These are phyloP conservation scores for Porites australiensis DNA, from an alignment of 64 coral and sea anemone genomes.

Conservation along the genomic window DNA sequence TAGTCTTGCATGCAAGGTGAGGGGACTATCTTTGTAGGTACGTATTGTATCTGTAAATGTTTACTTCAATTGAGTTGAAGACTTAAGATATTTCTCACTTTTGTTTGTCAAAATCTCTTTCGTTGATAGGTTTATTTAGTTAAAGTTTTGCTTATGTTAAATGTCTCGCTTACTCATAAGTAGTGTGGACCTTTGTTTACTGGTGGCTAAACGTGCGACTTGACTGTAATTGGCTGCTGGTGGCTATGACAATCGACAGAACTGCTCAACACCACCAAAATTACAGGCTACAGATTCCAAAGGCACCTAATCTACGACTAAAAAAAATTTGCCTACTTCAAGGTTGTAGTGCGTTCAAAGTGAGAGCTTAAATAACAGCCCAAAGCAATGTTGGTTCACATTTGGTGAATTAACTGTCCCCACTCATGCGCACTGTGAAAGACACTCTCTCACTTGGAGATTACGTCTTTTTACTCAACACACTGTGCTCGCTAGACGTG, in stretches of 20 bases:
- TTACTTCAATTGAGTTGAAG: background rate
- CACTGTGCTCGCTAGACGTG: background rate
- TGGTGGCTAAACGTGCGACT: too few relatives aligned
- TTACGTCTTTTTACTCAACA: slow-evolving; percentile 3
- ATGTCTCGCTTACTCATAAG: too few relatives aligned
- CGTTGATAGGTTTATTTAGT: too few relatives aligned
- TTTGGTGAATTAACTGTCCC: background rate
- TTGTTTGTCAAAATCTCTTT: too few relatives aligned
- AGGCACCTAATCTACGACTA: background rate
- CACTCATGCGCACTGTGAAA: background rate
- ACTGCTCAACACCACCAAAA: background rate
- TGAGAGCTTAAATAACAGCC: background rate
- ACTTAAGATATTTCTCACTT: too few relatives aligned
- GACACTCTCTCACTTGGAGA: background rate
- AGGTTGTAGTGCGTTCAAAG: background rate
- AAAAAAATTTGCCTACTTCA: background rate
- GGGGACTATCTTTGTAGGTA: background rate
- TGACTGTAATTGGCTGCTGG: too few relatives aligned
- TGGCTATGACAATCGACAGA: background rate
- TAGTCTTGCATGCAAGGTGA: background rate
- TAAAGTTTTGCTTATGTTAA: too few relatives aligned
- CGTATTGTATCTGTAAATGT: too few relatives aligned
- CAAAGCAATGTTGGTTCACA: too few relatives aligned
- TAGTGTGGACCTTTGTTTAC: too few relatives aligned
- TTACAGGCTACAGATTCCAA: background rate